Base-by-base conservation (phyloP, 2,888 invertebrate genomes). In the Ceraclea dissimilis region DNA sequence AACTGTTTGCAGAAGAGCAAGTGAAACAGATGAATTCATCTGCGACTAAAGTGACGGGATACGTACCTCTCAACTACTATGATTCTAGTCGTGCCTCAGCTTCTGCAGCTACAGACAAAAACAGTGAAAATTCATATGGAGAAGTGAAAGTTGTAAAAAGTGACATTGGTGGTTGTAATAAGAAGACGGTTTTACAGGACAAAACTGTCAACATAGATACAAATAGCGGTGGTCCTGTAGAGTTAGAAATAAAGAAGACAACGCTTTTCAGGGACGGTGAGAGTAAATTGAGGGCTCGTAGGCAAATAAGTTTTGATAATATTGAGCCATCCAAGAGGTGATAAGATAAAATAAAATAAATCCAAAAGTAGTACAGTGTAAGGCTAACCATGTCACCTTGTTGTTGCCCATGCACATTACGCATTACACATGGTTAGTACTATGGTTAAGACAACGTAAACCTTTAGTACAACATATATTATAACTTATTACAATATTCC, bases 301-400 rank as follows among this genome's bases (percentile, higher is more conserved):
- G 82, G 31, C 82, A 82, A 66, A 82, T 83, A 64, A 78, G 78
- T 64, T 82, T 83, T 65, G 82, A 82, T 67, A 79, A 76, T 66
- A 66, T 75, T 31, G 76, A 76, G 59, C 74, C 75, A 58, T 73
- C 75, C 49, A 75, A 74, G 62, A 73, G 77, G 66, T 78, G 74
- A 76, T 57, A 52, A n/a, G n/a, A n/a, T n/a, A 39, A 20, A 10
- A 18, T 31, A 33, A n/a, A n/a, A n/a, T n/a, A n/a, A n/a, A n/a
- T n/a, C n/a, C n/a, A n/a, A n/a, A n/a, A n/a, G n/a, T n/a, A n/a
- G n/a, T n/a, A n/a, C n/a, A n/a, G n/a, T n/a, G n/a, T n/a, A n/a
- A n/a, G n/a, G n/a, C n/a, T n/a, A n/a, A n/a, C n/a, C n/a, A n/a
- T n/a, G n/a, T n/a, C n/a, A n/a, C n/a, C n/a, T n/a, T n/a, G n/a